Evolutionary conservation across 2,113 vertebrate species (phyloP), one percentile per base, ranked within the genome.

Genomic region (Typhlomys cinereus): DNA sequence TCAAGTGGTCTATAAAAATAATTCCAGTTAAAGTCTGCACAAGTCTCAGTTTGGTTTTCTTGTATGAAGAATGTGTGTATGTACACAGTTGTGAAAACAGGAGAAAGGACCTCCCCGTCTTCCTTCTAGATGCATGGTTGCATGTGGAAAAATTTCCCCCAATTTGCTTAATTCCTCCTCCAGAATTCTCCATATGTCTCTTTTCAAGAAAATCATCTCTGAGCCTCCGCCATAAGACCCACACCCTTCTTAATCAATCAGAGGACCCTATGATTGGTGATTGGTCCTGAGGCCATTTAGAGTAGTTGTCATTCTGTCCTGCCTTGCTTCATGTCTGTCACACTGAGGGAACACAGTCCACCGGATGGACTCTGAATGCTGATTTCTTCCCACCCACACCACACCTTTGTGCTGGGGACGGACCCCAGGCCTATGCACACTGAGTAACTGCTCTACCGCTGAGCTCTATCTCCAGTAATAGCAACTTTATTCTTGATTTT

Each of bases 1-100:
- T 69, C 13, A 52, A 29, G 36, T 79, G 88, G 46, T 79, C 25
- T 13, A 50, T 89, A 85, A 83, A 79, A 92, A 70, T 85, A 88
- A 92, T 88, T 73, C 57, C 31, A 54, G 12, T 54, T 73, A 50
- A 71, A 93, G 14, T 17, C 67, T 78, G 7, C 10, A 31, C 52
- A 67, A 76, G 7, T 64, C 36, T 76, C 6, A 59, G 69, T 23
- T 52, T 9, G 0, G 0, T 67, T 59, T 59, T 4, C 46, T 0
- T 67, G 23, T 44, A 27, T 81, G 41, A 76, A 70, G 11, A 7
- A 36, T 1, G 9, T n/a, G 4, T 31, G 50, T 64, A 21, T 2
- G 11, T 2, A 23, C 23, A n/a, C n/a, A n/a, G n/a, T 50, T 29
- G 36, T 15, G 12, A 29, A 46, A 57, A 66, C 10, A 41, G 41